A percentile compares a stretch with the other conserved stretches of the same genome.
phyloP scores from a whole-genome alignment of 2,113 vertebrate genomes.

The Marmota monax region DNA sequence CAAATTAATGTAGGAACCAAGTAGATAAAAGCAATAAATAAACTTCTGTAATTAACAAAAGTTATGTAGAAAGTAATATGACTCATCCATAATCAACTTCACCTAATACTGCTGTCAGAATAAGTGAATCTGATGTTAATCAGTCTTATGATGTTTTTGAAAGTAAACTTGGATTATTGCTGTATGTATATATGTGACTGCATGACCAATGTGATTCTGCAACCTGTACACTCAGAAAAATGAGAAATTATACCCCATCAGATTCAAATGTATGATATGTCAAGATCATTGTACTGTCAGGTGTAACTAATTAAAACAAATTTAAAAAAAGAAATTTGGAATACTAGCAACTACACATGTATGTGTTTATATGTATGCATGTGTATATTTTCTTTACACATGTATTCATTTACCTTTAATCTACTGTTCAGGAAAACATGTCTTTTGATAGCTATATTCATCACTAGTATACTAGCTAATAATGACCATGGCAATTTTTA shows the following conservation, averaged over 20 bases:
- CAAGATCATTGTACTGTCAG: too few relatives aligned
- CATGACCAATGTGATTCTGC: too few relatives aligned
- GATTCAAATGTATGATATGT: too few relatives aligned
- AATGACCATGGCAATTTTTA: background rate
- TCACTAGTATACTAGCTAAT: background rate
- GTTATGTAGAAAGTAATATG: background rate
- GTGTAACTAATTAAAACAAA: too few relatives aligned
- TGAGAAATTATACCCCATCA: too few relatives aligned
- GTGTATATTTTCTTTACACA: background rate
- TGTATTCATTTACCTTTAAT: background rate
- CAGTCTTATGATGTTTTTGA: background rate
- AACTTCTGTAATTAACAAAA: background rate
- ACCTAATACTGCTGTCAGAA: background rate
- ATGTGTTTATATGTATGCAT: background rate
- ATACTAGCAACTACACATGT: background rate
- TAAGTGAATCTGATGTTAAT: background rate
- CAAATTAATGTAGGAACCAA: background rate
- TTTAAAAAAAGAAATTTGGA: background rate
- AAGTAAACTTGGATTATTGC: background rate
- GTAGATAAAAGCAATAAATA: background rate
- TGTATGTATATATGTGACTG: too few relatives aligned
- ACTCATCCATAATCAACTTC: background rate
- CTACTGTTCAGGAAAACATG: background rate
- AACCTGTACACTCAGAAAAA: too few relatives aligned
- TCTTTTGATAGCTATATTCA: background rate